These are phyloP conservation scores for Siphamia tubifer DNA, from an alignment of 2,113 vertebrate genomes.

Conservation along the genomic window DNA sequence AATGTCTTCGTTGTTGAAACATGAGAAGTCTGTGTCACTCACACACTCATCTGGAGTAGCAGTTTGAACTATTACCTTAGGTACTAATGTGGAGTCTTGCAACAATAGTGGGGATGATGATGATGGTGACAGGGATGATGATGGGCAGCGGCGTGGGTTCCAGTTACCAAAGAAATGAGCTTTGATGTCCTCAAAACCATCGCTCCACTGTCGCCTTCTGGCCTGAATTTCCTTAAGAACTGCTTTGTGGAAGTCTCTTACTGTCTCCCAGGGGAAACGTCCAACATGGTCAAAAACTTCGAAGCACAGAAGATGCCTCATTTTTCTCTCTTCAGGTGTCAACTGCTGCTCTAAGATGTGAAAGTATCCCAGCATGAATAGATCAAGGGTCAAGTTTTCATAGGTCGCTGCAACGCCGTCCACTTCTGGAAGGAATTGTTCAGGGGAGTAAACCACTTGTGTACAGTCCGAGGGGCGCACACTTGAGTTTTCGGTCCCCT, in stretches of 20 bases:
- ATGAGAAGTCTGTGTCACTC: conserved; percentile 46
- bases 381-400: conserved; percentile 86
- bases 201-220: conserved; percentile 84
- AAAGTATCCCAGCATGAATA: conserved; percentile 97
- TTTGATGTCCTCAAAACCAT: conserved; percentile 93
- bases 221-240: conserved; percentile 87
- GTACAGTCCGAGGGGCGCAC: conserved; percentile 27
- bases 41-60: conserved; percentile 21
- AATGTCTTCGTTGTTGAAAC: conserved; percentile 84
- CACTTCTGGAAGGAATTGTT: conserved; percentile 86
- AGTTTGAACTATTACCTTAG: conserved; percentile 47
- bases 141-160: not conserved
- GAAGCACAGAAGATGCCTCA: conserved; percentile 93
- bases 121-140: accelerated
- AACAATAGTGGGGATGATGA: conserved; percentile 8
- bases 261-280: conserved; percentile 84
- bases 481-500: not conserved
- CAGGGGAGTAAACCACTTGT: conserved; percentile 81
- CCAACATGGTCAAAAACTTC: conserved; percentile 94
- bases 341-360: conserved; percentile 91
- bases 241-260: conserved; percentile 87
- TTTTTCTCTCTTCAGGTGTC: conserved; percentile 85
- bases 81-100: conserved; percentile 15
- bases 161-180: conserved; percentile 81
- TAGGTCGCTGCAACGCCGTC: conserved; percentile 78